These are phyloP conservation scores for Meiosimyza decipiens DNA, from an alignment of 2,888 invertebrate genomes.

Conservation along the genomic window DNA sequence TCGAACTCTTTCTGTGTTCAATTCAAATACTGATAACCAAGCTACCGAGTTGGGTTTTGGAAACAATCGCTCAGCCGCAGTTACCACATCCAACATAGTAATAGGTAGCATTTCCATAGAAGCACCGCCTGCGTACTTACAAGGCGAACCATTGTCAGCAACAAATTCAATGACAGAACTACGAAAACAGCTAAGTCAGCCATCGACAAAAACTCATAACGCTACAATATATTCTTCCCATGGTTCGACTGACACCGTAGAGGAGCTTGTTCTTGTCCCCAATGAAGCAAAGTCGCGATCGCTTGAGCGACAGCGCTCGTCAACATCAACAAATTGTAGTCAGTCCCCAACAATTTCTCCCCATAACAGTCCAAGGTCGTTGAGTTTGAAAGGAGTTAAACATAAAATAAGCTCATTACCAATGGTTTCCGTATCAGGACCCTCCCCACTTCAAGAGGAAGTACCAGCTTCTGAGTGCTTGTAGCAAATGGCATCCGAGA, in stretches of 20 bases:
- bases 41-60: constrained; percentile 39
- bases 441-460: constrained; percentile 80
- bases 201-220: neutral
- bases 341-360: constrained; percentile 55
- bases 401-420: constrained; percentile 68
- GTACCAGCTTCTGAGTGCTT: constrained; percentile 61
- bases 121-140: constrained; percentile 63
- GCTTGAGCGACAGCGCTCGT: constrained; percentile 62
- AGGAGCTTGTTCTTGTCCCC: constrained; percentile 57
- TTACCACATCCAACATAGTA: constrained; percentile 61
- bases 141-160: constrained; percentile 51
- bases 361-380: constrained; percentile 59
- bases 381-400: constrained; percentile 48
- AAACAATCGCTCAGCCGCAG: constrained; percentile 56
- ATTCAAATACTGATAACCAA: constrained; percentile 46
- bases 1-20: constrained; percentile 53
- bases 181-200: constrained; percentile 35
- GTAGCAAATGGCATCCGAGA: constrained; percentile 68
- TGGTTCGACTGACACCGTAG: constrained; percentile 58
- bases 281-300: constrained; percentile 52
- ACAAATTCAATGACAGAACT: constrained; percentile 45
- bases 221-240: constrained; percentile 45
- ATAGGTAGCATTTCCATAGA: constrained; percentile 66
- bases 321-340: constrained; percentile 50
- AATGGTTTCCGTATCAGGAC: constrained; percentile 82